Evolutionary conservation across 2,797 vertebrate species (phyloP).

Genomic region (Ambastaia sidthimunki): DNA sequence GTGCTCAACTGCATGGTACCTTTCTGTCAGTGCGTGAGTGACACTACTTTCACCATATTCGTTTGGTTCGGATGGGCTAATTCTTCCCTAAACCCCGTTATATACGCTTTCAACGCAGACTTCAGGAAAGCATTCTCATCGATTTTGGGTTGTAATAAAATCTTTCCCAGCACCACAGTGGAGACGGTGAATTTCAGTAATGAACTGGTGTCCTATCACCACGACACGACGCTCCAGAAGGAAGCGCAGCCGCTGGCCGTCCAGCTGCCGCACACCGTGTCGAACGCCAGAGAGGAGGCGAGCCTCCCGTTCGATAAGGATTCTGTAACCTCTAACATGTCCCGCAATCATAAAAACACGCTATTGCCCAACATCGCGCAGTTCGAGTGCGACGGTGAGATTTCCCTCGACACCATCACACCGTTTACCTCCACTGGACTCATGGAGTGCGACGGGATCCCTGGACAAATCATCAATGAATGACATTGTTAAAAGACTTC

Average conservation of each 20-base stretch:
- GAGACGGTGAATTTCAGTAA: slow-evolving; percentile 72
- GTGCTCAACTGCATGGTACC: slow-evolving; percentile 75
- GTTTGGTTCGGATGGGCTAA: slow-evolving; percentile 79
- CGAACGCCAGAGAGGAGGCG: slow-evolving; percentile 49
- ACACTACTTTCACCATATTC: slow-evolving; percentile 68
- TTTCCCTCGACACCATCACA: slow-evolving; percentile 65
- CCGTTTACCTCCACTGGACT: slow-evolving; percentile 47
- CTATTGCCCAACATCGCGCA: slow-evolving; percentile 66
- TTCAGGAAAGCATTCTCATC: slow-evolving; percentile 72
- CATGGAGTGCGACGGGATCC: slow-evolving; percentile 64
- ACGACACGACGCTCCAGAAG: slow-evolving; percentile 67
- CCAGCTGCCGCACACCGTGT: slow-evolving; percentile 58
- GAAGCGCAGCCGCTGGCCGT: slow-evolving; percentile 61
- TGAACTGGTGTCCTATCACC: slow-evolving; percentile 73
- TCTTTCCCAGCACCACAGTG: slow-evolving; percentile 63
- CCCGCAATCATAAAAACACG: slow-evolving; percentile 48
- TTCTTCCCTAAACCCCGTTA: slow-evolving; percentile 73
- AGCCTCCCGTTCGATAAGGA: slow-evolving; percentile 59
- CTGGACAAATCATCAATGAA: slow-evolving; percentile 65
- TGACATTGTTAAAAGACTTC: slow-evolving; percentile 1
- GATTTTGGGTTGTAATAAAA: slow-evolving; percentile 68
- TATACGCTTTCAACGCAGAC: slow-evolving; percentile 75
- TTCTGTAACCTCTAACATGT: slow-evolving; percentile 66
- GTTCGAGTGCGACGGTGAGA: slow-evolving; percentile 62
- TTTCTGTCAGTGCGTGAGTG: slow-evolving; percentile 68